These are phyloP conservation scores for Mormyrus hasselquistii DNA, from an alignment of 2,797 vertebrate species.

Conservation along the genomic window DNA sequence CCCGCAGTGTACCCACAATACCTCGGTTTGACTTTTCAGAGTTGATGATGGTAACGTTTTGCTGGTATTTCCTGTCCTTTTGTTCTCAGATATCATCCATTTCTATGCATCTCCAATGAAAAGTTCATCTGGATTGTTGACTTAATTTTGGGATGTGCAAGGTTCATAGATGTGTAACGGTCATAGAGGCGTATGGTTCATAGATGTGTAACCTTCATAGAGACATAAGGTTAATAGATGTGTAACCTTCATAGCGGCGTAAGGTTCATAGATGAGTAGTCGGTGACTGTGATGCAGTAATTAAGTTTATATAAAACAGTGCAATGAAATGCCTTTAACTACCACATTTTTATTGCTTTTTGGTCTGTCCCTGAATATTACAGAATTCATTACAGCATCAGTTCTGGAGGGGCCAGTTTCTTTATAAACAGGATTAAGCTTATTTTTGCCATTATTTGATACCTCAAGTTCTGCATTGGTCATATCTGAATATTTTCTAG, in stretches of 20 bases:
- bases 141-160: neutral
- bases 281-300: neutral
- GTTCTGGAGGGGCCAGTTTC: neutral
- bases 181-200: neutral
- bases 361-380: neutral
- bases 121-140: neutral
- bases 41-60: neutral
- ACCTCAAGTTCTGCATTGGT: neutral
- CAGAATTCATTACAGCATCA: neutral
- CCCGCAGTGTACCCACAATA: neutral
- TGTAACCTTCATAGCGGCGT: neutral
- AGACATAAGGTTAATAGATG: too few relatives aligned
- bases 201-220: neutral
- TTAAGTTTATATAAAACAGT: neutral
- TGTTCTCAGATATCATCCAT: neutral
- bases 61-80: neutral
- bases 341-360: neutral
- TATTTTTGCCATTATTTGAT: neutral
- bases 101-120: neutral
- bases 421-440: neutral
- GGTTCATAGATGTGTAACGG: neutral
- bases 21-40: neutral
- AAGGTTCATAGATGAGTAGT: neutral
- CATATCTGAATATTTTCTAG: neutral
- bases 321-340: neutral